Base-by-base conservation (phyloP, 2,113 vertebrate genomes). In the Mormyrus iriodes region DNA sequence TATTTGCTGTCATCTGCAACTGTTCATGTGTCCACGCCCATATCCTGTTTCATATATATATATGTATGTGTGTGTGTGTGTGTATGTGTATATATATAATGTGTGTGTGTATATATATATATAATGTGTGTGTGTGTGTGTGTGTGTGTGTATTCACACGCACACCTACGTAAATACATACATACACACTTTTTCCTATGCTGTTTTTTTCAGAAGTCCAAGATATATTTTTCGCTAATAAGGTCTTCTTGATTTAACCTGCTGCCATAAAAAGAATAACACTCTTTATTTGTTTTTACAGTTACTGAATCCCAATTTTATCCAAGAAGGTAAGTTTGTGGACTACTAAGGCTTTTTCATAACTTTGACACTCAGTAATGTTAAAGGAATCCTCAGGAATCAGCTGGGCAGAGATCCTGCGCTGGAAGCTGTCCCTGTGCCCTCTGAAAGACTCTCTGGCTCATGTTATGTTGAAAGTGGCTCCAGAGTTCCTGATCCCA, bases 241-340 rank as follows among this genome's bases (percentile, higher is more conserved):
- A 76, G 8, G 51, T 90, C 46, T 69, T 65, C 55, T 85, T 5
- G 0, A 90, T 82, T 94, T 35, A 90, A 91, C 93, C 10, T 89
- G 31, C 21, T 46, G 55, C 24, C 15, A 24, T 58, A 58, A 13
- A 42, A 8, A 39, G 4, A 35, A 52, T 83, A 90, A 87, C 85
- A n/a, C 44, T 55, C 46, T 48, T 73, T 69, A 58, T 86, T 95
- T 91, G 93, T 88, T 95, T 94, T 96, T 96, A 91, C 97, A 99
- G 98, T 97, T 99, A 93, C 96, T 99, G 93, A 99, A 99, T 94
- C 98, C 98, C 88, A 99, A 99, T 96, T 99, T 99, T 95, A 99
- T 99, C 93, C 98, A 99, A 93, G 97, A 99, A 97, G 98, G 98
- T 99, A 94, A 97, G 97, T 90, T 84, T 84, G 82, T 24, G 19